Evolutionary conservation across 1,140 invertebrate genomes (phyloP).

Genomic region (Maconellicoccus hirsutus): DNA sequence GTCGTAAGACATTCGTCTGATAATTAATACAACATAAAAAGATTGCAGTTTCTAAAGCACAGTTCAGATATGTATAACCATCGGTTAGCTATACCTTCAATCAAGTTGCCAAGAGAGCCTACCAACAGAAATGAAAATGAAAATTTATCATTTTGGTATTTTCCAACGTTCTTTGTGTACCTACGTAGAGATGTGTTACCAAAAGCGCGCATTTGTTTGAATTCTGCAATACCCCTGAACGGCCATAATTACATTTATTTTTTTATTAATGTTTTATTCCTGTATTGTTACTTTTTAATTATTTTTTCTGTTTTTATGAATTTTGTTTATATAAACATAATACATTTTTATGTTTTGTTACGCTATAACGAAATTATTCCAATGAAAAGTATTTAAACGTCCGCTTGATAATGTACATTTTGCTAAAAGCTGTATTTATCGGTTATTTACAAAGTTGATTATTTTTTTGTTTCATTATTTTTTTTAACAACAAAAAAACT

Average conservation of each 20-base stretch:
- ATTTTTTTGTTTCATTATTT: background rate
- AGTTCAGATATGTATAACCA: too few species aligned
- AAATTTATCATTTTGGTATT: background rate
- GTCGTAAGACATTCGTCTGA: too few species aligned
- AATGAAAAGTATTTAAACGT: background rate
- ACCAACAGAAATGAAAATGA: too few species aligned
- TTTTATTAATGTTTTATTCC: background rate
- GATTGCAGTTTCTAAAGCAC: too few species aligned
- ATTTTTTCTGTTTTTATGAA: background rate
- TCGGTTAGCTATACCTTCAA: too few species aligned
- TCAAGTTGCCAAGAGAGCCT: too few species aligned
- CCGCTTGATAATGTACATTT: background rate
- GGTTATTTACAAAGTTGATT: background rate
- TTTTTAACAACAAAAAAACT: background rate
- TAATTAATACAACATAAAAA: too few species aligned
- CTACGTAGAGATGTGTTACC: background rate
- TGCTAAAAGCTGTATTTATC: conserved; percentile 2
- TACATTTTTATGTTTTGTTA: background rate
- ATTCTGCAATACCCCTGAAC: background rate
- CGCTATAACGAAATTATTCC: background rate
- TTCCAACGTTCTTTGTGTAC: background rate
- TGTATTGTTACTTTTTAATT: background rate
- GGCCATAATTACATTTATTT: conserved; percentile 9
- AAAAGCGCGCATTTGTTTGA: background rate
- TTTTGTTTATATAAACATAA: background rate